Percentiles rank a stretch among this genome's conserved stretches.
Evolutionary conservation across 2,888 invertebrate genomes (phyloP).

Genomic region (Nowickia ferox): DNA sequence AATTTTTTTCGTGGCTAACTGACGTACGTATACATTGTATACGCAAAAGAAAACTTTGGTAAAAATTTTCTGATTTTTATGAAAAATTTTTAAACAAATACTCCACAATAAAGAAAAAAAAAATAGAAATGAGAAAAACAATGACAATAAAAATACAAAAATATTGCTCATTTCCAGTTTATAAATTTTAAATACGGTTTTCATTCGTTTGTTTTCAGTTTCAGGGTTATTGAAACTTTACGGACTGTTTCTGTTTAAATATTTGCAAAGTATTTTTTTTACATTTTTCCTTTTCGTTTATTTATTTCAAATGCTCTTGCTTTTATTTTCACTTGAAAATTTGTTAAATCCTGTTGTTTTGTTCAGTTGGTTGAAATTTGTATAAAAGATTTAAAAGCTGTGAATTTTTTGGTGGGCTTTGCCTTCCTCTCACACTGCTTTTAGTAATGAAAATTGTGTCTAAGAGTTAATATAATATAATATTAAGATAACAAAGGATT

Average conservation of each 20-base stretch:
- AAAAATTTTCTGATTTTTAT: too few relatives aligned
- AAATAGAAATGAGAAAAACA: neutral
- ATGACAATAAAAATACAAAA: neutral
- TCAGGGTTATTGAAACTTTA: conserved; percentile 56
- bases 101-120: neutral
- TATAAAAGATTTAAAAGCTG: too few relatives aligned
- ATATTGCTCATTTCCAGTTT: conserved; percentile 18
- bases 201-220: conserved; percentile 4
- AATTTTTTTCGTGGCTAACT: too few relatives aligned
- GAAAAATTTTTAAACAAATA: neutral
- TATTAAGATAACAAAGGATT: too few relatives aligned
- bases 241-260: conserved; percentile 12
- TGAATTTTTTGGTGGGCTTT: too few relatives aligned
- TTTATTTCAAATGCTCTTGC: neutral
- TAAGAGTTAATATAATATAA: too few relatives aligned
- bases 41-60: too few relatives aligned
- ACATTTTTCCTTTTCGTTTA: neutral
- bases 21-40: too few relatives aligned
- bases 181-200: neutral
- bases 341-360: too few relatives aligned
- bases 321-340: neutral
- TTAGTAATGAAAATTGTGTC: too few relatives aligned
- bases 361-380: too few relatives aligned
- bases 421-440: too few relatives aligned
- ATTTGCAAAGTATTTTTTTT: conserved; percentile 1